Evolutionary conservation across 2,113 vertebrate species (phyloP), one percentile per base, ranked within the genome.

Genomic region (Cricetomys ansorgei): DNA sequence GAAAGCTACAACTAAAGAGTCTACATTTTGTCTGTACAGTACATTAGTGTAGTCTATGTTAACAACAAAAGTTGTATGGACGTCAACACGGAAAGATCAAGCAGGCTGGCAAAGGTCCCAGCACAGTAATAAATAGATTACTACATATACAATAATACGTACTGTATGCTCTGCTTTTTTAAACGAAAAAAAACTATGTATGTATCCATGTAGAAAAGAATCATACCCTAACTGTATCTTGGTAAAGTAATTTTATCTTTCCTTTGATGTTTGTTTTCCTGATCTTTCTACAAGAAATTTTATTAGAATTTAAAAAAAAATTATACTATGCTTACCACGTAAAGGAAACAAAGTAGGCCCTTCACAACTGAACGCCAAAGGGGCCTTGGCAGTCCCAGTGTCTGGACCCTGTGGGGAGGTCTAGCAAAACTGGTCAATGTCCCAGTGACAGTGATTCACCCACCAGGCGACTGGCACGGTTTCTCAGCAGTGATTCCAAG

Each of bases 401-500:
- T 88, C 17, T 88, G 77, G 86, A 77, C 34, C 88, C 92, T 50
- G 75, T 4, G 0, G 76, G 59, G 72, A 97, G 29, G 94, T 53
- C 53, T 87, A 59, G 50, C 77, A 73, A 87, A 92, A 25, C 65
- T 94, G 91, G 92, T 92, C 88, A 97, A 96, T 37, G 80, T 37
- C 34, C 67, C 81, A 53, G 77, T 1, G 17, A 95, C 96, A 94
- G 86, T 87, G 94, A 97, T 93, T 97, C 89, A 86, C 95, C 86
- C 96, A 97, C 95, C 91, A 95, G 97, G 96, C 43, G 4, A 92
- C 81, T 70, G 37, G 94, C 92, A 77, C 92, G 37, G 43, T 95
- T 94, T 97, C 88, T 91, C 76, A 96, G 85, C 31, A 81, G 81
- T 10, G 69, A 92, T 95, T 97, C 96, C 97, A 97, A 97, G 76